These are phyloP conservation scores for Caretta caretta DNA, from an alignment of 2,113 vertebrate species.

Conservation along the genomic window DNA sequence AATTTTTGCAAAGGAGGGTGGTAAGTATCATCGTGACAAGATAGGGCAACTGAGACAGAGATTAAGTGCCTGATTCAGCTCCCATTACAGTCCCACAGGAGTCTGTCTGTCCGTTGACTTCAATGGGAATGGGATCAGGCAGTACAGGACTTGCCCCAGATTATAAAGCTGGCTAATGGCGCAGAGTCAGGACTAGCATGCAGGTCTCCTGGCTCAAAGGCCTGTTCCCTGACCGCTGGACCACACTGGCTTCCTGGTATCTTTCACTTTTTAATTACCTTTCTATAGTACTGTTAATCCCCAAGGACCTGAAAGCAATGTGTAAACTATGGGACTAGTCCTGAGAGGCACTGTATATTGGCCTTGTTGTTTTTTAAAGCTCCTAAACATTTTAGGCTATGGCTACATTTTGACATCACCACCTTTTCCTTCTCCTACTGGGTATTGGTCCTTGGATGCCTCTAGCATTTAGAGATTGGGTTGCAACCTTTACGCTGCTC, in stretches of 20 bases:
- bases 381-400: not conserved
- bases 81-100: not conserved
- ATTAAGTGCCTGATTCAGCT: not conserved
- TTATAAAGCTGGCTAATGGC: not conserved
- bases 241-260: not conserved
- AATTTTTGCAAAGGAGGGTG: not conserved
- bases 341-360: not conserved
- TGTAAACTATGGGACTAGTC: not conserved
- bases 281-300: not conserved
- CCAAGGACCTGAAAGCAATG: not conserved
- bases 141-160: not conserved
- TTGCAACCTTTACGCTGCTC: not conserved
- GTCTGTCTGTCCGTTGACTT: not conserved
- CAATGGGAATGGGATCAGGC: not conserved
- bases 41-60: not conserved
- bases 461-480: not conserved
- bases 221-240: not conserved
- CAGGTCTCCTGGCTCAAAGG: not conserved
- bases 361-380: not conserved
- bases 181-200: not conserved
- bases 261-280: not conserved
- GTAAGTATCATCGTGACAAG: not conserved
- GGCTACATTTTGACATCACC: not conserved
- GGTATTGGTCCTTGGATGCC: not conserved
- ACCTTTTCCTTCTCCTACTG: not conserved